Evolutionary conservation across 2,888 invertebrate genomes (phyloP).

Genomic region (Laothoe populi): DNA sequence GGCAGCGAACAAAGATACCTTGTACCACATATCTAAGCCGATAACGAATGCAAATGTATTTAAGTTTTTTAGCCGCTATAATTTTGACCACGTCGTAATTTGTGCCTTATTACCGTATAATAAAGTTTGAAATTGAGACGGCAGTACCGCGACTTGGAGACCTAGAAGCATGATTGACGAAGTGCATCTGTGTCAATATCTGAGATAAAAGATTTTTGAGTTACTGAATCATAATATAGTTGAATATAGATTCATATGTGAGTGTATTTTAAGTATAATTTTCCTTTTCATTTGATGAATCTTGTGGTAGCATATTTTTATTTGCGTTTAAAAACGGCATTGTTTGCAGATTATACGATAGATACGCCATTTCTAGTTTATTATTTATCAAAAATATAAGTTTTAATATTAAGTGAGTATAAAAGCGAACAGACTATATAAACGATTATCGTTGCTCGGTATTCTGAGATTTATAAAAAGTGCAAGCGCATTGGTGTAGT

Average conservation of each 20-base stretch:
- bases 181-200: conserved; percentile 48
- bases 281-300: background rate
- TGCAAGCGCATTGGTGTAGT: background rate
- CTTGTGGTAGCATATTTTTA: too few relatives aligned
- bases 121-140: background rate
- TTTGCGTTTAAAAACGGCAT: too few relatives aligned
- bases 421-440: too few relatives aligned
- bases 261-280: background rate
- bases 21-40: conserved; percentile 39
- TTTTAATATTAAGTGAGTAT: too few relatives aligned
- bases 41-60: conserved; percentile 48
- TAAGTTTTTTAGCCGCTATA: conserved; percentile 30
- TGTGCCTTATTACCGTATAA: background rate
- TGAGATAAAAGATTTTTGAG: conserved; percentile 32
- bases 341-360: background rate
- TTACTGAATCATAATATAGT: background rate
- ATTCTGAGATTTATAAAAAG: background rate
- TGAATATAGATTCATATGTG: background rate
- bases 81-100: background rate
- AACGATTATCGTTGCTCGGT: too few relatives aligned
- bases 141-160: conserved; percentile 15
- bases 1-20: conserved; percentile 40
- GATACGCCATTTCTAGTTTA: background rate
- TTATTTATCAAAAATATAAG: background rate
- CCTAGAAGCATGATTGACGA: conserved; percentile 33